Base-by-base conservation (phyloP, 2,113 vertebrate species). In the Solea senegalensis region DNA sequence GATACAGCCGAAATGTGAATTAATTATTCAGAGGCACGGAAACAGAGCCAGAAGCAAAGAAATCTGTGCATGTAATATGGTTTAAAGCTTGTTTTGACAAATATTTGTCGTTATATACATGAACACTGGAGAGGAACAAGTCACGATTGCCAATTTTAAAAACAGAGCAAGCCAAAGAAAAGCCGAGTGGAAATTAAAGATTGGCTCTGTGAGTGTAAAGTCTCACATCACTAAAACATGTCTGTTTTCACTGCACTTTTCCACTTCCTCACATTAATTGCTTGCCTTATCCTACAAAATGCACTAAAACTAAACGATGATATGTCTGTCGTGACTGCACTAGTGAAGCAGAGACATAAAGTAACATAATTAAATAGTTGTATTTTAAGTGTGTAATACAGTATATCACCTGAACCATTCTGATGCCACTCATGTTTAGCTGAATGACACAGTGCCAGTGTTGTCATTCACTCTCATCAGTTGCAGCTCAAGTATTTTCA, bases 51-150 rank as follows among this genome's bases (percentile, higher is more conserved):
- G 34, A 34, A 34, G 34, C 3, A 34, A 34, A 56, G 53, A 72
- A 39, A 12, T 49, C 8, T 27, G 60, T 48, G 69, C 3, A 52
- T 61, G 44, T 28, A 60, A 15, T 55, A 68, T 40, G 49, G 56
- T 66, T 65, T 57, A 40, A 39, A 56, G 45, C 59, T 73, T 60
- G 61, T 52, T 49, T 51, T 39, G 49, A 14, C 26, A 63, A 69
- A 60, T 73, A 65, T 73, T 56, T 72, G 26, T 69, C 40, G 45
- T 51, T 44, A 58, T 56, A 77, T 43, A 62, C 60, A 74, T 61
- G 51, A 65, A 60, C 1, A 43, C n/a, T 74, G 61, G 64, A 72
- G 50, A 6, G 15, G 63, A 68, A 51, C 2, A 34, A 69, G 40
- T 26, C 11, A 12, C 21, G 27, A 9, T 9, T 69, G 49, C 54